Percentiles rank a stretch among this genome's conserved stretches.
These are phyloP conservation scores for Triplophysa rosa DNA, from an alignment of 2,113 vertebrate genomes.

Conservation along the genomic window DNA sequence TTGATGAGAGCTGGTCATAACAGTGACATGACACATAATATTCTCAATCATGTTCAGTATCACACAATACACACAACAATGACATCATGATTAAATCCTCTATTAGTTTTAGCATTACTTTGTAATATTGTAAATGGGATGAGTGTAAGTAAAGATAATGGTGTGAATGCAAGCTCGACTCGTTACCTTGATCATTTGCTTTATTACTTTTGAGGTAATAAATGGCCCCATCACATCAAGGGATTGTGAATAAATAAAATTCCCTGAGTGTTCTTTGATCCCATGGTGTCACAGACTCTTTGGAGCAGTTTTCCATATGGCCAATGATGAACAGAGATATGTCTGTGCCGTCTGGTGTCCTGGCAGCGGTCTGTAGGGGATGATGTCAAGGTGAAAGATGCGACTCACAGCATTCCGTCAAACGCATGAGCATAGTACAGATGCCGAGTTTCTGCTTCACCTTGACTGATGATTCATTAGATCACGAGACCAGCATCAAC, in stretches of 20 bases:
- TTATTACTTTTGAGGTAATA: conserved; percentile 5
- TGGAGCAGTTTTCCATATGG: not conserved
- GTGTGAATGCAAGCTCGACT: no score
- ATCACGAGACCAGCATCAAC: no score
- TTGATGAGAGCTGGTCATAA: no score
- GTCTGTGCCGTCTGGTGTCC: not conserved
- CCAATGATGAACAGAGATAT: not conserved
- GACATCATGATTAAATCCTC: no score
- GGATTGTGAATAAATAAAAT: not conserved
- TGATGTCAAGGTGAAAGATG: not conserved
- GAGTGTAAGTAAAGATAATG: no score
- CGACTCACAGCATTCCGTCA: not conserved
- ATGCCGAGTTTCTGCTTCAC: not conserved
- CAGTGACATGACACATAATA: no score
- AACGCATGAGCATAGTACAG: not conserved
- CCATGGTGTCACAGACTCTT: not conserved
- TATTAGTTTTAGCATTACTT: no score
- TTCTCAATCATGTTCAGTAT: no score
- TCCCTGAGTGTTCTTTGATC: not conserved
- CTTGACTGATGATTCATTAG: no score
- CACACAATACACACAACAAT: no score
- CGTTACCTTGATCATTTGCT: not conserved
- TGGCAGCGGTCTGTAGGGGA: not conserved
- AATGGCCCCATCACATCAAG: not conserved
- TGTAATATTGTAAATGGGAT: no score